Evolutionary conservation across 2,113 vertebrate species (phyloP).

Genomic region (Diphyllodes magnificus): DNA sequence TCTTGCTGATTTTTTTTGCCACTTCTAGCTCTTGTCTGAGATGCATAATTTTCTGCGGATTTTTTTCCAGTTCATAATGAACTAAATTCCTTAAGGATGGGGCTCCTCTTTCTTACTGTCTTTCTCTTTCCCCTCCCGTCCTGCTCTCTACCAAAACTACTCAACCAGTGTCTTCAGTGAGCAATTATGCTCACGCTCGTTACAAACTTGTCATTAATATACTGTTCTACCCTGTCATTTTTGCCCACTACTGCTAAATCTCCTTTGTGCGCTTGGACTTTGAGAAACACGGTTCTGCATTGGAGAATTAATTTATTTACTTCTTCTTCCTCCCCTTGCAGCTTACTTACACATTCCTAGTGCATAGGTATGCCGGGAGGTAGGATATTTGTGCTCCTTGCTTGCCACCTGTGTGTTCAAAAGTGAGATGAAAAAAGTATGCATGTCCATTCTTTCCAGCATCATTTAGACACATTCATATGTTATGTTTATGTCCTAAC

Average conservation of each 20-base stretch:
- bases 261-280: neutral
- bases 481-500: neutral
- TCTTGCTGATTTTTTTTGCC: neutral
- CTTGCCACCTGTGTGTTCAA: neutral
- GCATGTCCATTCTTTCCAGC: neutral
- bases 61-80: neutral
- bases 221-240: neutral
- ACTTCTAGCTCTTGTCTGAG: neutral
- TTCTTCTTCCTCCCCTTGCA: neutral
- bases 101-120: neutral
- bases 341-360: neutral
- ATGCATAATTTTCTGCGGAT: neutral
- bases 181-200: neutral
- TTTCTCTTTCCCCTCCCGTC: neutral
- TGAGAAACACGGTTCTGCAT: rapidly evolving
- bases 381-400: neutral
- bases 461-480: neutral
- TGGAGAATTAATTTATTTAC: neutral
- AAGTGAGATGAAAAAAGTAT: neutral
- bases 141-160: neutral
- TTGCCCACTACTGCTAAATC: neutral
- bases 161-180: neutral
- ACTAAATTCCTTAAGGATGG: neutral
- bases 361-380: neutral
- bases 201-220: neutral